These are phyloP conservation scores for Etheostoma nigrum DNA, from an alignment of 2,797 vertebrate genomes.

Conservation along the genomic window DNA sequence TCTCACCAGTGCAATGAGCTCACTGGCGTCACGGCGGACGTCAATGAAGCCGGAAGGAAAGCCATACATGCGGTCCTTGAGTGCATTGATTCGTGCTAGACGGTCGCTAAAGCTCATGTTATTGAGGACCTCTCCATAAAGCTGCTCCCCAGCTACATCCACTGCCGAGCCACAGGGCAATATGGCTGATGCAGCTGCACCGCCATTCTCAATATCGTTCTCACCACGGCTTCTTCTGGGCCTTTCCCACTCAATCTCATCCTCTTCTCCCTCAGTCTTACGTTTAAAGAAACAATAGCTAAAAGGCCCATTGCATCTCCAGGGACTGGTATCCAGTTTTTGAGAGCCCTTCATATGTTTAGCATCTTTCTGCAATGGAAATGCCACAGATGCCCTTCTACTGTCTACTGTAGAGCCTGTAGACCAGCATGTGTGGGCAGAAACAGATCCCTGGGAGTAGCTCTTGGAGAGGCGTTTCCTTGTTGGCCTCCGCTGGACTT, in stretches of 20 bases:
- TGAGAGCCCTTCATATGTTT: slow-evolving; percentile 89
- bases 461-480: slow-evolving; percentile 94
- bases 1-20: slow-evolving; percentile 94
- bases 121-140: slow-evolving; percentile 86
- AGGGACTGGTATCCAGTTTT: slow-evolving; percentile 90
- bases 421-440: slow-evolving; percentile 84
- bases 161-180: slow-evolving; percentile 62
- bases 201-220: slow-evolving; percentile 27
- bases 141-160: slow-evolving; percentile 82
- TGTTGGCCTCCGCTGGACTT: slow-evolving; percentile 86
- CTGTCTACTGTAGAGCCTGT: slow-evolving; percentile 82
- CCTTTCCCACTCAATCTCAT: slow-evolving; percentile 88
- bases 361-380: slow-evolving; percentile 87
- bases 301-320: slow-evolving; percentile 94
- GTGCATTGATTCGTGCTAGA: slow-evolving; percentile 88
- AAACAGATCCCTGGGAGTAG: slow-evolving; percentile 92
- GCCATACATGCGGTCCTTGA: slow-evolving; percentile 92
- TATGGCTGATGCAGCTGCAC: slow-evolving; percentile 60
- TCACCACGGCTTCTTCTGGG: slow-evolving; percentile 74
- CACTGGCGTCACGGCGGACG: slow-evolving; percentile 93
- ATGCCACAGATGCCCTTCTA: slow-evolving; percentile 82
- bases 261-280: slow-evolving; percentile 86
- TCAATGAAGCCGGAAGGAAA: slow-evolving; percentile 92
- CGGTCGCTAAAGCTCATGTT: slow-evolving; percentile 91
- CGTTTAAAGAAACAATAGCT: slow-evolving; percentile 95